Evolutionary conservation across 2,888 invertebrate species (phyloP).

Genomic region (Listrodromus nycthemerus): DNA sequence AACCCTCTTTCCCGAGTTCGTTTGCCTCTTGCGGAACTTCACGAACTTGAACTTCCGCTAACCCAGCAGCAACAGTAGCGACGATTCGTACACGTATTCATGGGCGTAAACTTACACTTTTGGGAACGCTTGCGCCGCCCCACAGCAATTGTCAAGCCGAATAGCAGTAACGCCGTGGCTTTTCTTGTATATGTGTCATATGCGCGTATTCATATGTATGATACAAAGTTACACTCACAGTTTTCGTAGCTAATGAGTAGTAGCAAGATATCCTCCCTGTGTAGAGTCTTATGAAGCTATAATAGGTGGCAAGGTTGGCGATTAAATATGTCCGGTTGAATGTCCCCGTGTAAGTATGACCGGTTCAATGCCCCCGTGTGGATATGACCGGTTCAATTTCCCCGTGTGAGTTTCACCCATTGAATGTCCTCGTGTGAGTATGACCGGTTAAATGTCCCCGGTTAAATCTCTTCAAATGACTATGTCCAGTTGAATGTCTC

Average conservation of each 20-base stretch:
- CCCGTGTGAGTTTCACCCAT: no score
- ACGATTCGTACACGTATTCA: constrained; percentile 6
- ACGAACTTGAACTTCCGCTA: constrained; percentile 38
- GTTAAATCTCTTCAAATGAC: no score
- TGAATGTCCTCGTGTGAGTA: no score
- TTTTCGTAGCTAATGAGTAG: not conserved
- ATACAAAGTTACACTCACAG: constrained; percentile 6
- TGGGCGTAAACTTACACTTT: constrained; percentile 33
- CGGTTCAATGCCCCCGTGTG: no score
- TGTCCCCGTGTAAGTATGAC: no score
- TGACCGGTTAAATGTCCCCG: no score
- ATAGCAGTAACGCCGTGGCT: constrained; percentile 1
- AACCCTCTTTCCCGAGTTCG: not conserved
- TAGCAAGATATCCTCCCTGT: not conserved
- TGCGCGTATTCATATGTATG: not conserved
- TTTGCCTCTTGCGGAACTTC: constrained; percentile 15
- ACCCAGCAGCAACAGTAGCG: not conserved
- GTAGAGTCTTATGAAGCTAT: no score
- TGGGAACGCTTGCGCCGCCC: constrained; percentile 5
- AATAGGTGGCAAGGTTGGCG: no score
- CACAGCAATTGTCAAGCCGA: constrained; percentile 25
- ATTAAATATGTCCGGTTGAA: no score
- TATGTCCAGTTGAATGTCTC: no score
- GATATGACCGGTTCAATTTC: no score
- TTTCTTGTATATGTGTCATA: constrained; percentile 10